phyloP scores from a whole-genome alignment of 2,888 invertebrate species.

The Pyrochroa serraticornis region DNA sequence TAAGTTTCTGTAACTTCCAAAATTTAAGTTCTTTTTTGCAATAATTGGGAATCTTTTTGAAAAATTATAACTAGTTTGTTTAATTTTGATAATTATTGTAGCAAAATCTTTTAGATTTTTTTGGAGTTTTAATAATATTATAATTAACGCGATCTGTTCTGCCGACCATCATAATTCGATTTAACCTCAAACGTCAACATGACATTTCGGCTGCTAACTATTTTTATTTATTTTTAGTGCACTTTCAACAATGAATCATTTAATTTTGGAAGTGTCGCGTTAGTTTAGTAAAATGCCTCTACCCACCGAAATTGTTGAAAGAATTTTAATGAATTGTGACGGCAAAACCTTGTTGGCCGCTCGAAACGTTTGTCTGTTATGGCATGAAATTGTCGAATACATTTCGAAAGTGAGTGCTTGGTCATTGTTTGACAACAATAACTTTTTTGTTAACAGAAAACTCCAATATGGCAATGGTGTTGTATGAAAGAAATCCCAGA shows the following conservation, averaged over 20 bases:
- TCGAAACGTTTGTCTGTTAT: slow-evolving; percentile 44
- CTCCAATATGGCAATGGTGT: slow-evolving; percentile 52
- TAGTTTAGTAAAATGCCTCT: slow-evolving; percentile 41
- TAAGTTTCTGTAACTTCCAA: no score
- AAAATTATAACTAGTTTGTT: no score
- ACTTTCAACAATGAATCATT: slow-evolving; percentile 7
- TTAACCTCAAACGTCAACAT: no score
- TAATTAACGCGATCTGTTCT: no score
- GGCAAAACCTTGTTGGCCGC: slow-evolving; percentile 52
- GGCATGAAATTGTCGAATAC: slow-evolving; percentile 48
- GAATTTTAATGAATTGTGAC: slow-evolving; percentile 52
- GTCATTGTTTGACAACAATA: slow-evolving; percentile 14
- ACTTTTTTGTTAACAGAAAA: slow-evolving; percentile 44
- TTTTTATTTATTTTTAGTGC: slow-evolving; percentile 16
- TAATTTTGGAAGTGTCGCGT: slow-evolving; percentile 1
- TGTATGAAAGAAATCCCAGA: slow-evolving; percentile 52
- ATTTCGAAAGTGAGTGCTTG: slow-evolving; percentile 48
- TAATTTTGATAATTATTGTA: no score
- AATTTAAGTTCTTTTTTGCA: no score
- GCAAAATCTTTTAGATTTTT: no score
- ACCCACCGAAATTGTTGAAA: slow-evolving; percentile 54
- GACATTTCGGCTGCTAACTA: background rate
- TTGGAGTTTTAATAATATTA: no score
- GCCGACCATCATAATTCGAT: no score
- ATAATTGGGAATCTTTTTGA: no score